A percentile compares a stretch with the other conserved stretches of the same genome.
Evolutionary conservation across 92 coral and sea anemone genomes (phyloP).

Genomic region (Heteractis magnifica): DNA sequence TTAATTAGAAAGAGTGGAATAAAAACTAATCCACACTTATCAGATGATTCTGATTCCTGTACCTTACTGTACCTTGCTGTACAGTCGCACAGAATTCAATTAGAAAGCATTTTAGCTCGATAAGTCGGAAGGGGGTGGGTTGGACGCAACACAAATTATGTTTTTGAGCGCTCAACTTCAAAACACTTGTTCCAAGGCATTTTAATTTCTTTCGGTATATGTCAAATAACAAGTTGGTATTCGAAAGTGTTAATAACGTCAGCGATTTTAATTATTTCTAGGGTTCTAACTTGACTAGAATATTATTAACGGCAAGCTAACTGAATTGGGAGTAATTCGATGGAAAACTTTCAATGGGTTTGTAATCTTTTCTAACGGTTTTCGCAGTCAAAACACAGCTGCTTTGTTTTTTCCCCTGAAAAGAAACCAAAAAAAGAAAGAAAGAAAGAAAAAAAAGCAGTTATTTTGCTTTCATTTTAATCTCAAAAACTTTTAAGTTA

Average conservation of each 20-base stretch:
- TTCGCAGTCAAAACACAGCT: neutral
- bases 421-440: neutral
- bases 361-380: neutral
- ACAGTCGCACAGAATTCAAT: slow-evolving; percentile 1
- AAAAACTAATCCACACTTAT: neutral
- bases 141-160: neutral
- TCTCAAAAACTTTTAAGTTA: neutral
- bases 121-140: neutral
- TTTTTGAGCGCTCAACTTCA: neutral
- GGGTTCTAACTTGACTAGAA: neutral
- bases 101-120: neutral
- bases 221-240: neutral
- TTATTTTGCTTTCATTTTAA: neutral
- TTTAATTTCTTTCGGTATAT: neutral
- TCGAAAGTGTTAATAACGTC: neutral
- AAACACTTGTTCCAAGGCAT: slow-evolving; percentile 9
- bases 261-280: neutral
- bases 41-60: neutral
- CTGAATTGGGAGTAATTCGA: neutral
- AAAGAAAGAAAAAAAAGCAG: too few species aligned
- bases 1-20: neutral
- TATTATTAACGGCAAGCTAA: neutral
- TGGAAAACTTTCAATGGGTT: neutral
- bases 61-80: neutral
- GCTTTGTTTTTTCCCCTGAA: neutral